Conservation (phyloP, 2,888 invertebrate species). For the Seladonia tumulorum region DNA sequence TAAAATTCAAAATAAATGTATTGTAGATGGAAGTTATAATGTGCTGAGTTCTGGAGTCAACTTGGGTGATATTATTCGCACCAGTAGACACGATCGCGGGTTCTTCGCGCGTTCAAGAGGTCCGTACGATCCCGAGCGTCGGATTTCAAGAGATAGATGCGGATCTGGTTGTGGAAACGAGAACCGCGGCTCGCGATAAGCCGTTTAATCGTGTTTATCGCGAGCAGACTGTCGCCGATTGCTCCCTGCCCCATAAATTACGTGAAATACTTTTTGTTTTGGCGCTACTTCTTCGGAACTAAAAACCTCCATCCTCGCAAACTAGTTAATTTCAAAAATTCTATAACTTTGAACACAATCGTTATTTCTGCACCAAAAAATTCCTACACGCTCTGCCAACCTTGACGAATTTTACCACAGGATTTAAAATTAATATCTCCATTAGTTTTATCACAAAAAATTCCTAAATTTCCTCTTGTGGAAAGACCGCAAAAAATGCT, state of each 20-base stretch:
- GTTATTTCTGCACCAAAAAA: neutral
- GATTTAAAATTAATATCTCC: neutral
- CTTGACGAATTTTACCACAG: neutral
- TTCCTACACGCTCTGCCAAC: neutral
- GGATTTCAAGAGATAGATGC: slow-evolving; percentile 28
- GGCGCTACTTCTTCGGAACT: neutral
- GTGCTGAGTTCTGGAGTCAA: neutral
- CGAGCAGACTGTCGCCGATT: slow-evolving; percentile 51
- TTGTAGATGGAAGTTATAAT: neutral
- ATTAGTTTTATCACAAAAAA: neutral
- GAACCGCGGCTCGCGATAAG: slow-evolving; percentile 56
- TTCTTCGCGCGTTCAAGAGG: neutral
- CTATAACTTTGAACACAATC: neutral
- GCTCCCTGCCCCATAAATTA: slow-evolving; percentile 33
- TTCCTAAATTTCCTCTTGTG: neutral
- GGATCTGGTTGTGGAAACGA: slow-evolving; percentile 36
- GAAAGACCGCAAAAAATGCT: too few species aligned
- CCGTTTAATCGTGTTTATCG: slow-evolving; percentile 51
- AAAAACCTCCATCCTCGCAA: neutral
- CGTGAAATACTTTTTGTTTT: neutral
- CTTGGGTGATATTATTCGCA: neutral
- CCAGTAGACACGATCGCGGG: neutral
- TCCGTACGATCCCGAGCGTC: slow-evolving; percentile 8
- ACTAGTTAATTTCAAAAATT: neutral
- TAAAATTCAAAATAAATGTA: neutral